Conservation (phyloP, 2,888 invertebrate species). For the Cataglyphis cursor region DNA sequence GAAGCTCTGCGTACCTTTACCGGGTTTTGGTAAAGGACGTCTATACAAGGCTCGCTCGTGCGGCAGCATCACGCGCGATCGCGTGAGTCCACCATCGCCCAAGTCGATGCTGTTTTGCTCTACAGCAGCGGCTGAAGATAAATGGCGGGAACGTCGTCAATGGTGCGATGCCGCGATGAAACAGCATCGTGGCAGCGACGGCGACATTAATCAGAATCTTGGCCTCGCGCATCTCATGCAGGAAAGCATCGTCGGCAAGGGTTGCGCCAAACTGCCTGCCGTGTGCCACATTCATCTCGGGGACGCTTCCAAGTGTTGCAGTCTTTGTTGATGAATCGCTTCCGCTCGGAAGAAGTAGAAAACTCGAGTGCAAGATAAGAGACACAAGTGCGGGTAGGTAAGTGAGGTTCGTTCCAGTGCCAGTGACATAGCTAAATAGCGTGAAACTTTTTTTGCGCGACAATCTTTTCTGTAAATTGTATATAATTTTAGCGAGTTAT, state of each 20-base stretch:
- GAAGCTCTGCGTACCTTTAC: conserved; percentile 89
- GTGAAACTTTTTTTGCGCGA: background rate
- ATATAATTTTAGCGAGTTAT: conserved; percentile 23
- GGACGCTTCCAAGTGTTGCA: conserved; percentile 88
- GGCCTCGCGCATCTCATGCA: conserved; percentile 83
- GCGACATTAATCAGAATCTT: conserved; percentile 88
- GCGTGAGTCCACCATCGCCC: conserved; percentile 86
- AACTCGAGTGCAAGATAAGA: conserved; percentile 44
- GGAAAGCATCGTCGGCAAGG: conserved; percentile 81
- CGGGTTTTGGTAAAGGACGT: conserved; percentile 88
- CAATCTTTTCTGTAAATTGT: conserved; percentile 22
- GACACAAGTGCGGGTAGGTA: conserved; percentile 11
- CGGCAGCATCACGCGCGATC: conserved; percentile 89
- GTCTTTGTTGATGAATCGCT: conserved; percentile 88
- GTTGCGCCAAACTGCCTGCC: conserved; percentile 87
- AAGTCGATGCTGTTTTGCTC: conserved; percentile 83
- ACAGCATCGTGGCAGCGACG: conserved; percentile 85
- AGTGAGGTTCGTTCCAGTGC: conserved; percentile 5
- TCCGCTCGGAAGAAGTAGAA: conserved; percentile 11
- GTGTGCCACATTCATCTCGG: conserved; percentile 88
- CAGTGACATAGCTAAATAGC: conserved; percentile 12
- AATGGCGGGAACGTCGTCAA: conserved; percentile 86
- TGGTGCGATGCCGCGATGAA: conserved; percentile 84
- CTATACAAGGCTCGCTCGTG: conserved; percentile 90
- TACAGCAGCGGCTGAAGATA: conserved; percentile 79